phyloP scores from a whole-genome alignment of 2,888 invertebrate genomes.

The Galerucella pusilla region DNA sequence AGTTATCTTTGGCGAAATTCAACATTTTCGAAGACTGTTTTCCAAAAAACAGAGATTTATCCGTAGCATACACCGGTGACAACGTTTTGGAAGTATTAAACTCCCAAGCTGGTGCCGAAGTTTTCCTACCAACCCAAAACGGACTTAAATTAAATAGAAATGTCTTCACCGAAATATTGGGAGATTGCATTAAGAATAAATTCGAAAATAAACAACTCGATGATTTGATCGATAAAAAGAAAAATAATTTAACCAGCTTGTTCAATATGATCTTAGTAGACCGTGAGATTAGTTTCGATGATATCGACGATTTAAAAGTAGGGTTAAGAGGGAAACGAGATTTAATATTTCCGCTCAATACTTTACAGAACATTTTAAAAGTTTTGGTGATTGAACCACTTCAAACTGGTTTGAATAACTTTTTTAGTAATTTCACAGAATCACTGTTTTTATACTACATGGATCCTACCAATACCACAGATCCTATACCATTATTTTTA shows the following conservation, averaged over 20 bases:
- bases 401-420: neutral
- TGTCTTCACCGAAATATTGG: neutral
- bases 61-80: neutral
- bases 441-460: neutral
- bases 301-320: constrained; percentile 7
- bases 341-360: neutral
- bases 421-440: neutral
- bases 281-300: constrained; percentile 1
- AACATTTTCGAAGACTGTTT: neutral
- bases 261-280: neutral
- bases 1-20: neutral
- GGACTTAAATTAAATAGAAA: neutral
- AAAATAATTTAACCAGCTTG: neutral
- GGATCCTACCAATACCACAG: neutral
- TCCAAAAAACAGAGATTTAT: neutral
- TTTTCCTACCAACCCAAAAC: neutral
- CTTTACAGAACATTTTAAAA: constrained; percentile 5
- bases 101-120: neutral
- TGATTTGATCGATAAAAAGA: neutral
- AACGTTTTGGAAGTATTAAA: neutral
- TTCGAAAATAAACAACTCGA: neutral
- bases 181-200: neutral
- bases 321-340: constrained; percentile 3
- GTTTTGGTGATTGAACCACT: constrained; percentile 9
- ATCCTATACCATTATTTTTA: constrained; percentile 3